A percentile compares a stretch with the other conserved stretches of the same genome.
Conservation (phyloP, 92 coral and sea anemone genomes). For the Phymanthus crucifer region DNA sequence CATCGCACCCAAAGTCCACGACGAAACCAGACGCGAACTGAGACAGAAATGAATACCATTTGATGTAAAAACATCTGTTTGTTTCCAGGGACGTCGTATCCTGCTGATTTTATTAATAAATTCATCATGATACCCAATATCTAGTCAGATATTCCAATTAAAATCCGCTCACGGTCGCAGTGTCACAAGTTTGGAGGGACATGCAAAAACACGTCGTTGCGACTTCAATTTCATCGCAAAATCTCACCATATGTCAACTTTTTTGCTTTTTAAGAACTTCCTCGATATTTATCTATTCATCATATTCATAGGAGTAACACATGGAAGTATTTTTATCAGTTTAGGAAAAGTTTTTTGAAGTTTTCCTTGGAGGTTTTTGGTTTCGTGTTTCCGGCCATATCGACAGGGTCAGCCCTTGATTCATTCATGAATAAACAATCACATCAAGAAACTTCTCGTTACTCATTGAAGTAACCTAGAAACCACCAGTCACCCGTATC, state of each 20-base stretch:
- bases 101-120: no score
- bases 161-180: neutral
- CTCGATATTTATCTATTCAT: neutral
- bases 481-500: neutral
- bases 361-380: neutral
- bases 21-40: no score
- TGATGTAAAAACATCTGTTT: no score
- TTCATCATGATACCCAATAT: neutral
- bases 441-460: neutral
- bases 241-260: no score
- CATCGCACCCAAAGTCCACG: no score
- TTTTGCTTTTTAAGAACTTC: no score
- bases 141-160: neutral
- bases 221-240: no score
- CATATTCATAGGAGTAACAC: neutral
- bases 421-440: neutral
- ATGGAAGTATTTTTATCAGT: neutral
- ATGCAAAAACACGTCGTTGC: neutral
- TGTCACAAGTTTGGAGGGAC: neutral
- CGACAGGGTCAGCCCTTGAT: neutral
- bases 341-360: neutral
- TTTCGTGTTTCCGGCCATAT: neutral
- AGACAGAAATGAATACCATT: no score
- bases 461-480: constrained; percentile 8
- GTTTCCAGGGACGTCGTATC: no score